These are phyloP conservation scores for Gryllus longicercus DNA, from an alignment of 2,888 invertebrate genomes.

Conservation along the genomic window DNA sequence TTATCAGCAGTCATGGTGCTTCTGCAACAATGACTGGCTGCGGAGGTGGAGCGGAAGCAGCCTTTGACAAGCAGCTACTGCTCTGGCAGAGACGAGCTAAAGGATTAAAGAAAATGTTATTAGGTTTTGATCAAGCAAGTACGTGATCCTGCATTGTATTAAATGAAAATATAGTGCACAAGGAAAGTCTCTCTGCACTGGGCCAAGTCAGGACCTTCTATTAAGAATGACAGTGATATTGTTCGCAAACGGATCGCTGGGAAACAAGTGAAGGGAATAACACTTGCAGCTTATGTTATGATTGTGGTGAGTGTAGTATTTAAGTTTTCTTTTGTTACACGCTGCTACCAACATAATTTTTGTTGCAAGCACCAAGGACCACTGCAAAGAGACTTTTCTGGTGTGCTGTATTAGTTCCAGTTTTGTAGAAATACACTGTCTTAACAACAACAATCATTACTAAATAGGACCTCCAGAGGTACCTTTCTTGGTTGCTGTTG, in stretches of 20 bases:
- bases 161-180: too few relatives aligned
- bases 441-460: background rate
- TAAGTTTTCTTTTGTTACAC: too few relatives aligned
- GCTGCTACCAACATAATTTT: too few relatives aligned
- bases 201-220: background rate
- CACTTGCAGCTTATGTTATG: too few relatives aligned
- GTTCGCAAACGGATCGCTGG: background rate
- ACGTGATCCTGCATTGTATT: conserved; percentile 37
- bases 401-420: background rate
- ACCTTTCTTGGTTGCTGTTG: conserved; percentile 74
- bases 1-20: conserved; percentile 48
- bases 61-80: conserved; percentile 78
- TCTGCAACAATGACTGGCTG: conserved; percentile 60
- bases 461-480: conserved; percentile 67
- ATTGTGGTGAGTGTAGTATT: too few relatives aligned
- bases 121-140: conserved; percentile 84
- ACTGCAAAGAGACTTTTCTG: too few relatives aligned
- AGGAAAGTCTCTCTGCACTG: background rate
- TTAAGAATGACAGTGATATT: background rate
- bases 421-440: background rate
- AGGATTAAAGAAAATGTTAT: conserved; percentile 73
- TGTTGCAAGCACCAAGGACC: too few relatives aligned
- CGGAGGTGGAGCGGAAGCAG: conserved; percentile 63
- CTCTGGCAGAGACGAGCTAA: conserved; percentile 83
- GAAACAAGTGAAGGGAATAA: too few relatives aligned